Base-by-base conservation (phyloP, 1,140 invertebrate genomes). In the Camponotus vicinus region DNA sequence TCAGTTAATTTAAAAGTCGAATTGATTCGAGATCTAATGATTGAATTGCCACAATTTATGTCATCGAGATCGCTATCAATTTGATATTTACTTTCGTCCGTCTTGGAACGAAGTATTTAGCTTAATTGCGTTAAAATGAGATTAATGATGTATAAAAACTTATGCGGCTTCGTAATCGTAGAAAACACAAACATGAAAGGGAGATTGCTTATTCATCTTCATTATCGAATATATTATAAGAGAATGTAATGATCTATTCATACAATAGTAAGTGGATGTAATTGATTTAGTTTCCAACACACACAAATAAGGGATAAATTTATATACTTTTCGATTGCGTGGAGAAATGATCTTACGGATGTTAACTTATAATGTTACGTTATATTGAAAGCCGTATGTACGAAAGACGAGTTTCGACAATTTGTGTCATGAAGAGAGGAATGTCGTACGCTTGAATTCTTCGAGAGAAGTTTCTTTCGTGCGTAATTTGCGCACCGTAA, bases 401-500 rank as follows among this genome's bases (percentile, higher is more conserved):
- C 34, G 13, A 45, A 63, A 34, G 27, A 40, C 18, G 8, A 5
- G 37, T 8, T 45, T 32, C 34, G 8, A 73, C 71, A 27, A 32
- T 32, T 75, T 73, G 18, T 40, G 21, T 21, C 13, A n/a, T 18
- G 37, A 59, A 78, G 42, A 42, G 5, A 79, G 34, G 18, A 85
- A 55, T 77, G 37, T 37, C 37, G 21, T 79, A 40, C n/a, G 9
- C 11, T 92, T 90, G 89, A 86, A 87, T 91, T 91, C 80, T 78
- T 85, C 70, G 49, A 84, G 55, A 45, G 4, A 77, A 52, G 70
- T 91, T 93, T 92, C 91, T 92, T 93, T 85, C 73, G 66, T 76
- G 88, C 88, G 91, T 92, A 93, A 92, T 93, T 91, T 92, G 93
- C 91, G 49, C 88, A 89, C 90, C 88, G 86, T 88, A 89, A 90